Base-by-base conservation (phyloP, 35 echinoderm and acorn worm genomes). In the Stichopus chloronotus region DNA sequence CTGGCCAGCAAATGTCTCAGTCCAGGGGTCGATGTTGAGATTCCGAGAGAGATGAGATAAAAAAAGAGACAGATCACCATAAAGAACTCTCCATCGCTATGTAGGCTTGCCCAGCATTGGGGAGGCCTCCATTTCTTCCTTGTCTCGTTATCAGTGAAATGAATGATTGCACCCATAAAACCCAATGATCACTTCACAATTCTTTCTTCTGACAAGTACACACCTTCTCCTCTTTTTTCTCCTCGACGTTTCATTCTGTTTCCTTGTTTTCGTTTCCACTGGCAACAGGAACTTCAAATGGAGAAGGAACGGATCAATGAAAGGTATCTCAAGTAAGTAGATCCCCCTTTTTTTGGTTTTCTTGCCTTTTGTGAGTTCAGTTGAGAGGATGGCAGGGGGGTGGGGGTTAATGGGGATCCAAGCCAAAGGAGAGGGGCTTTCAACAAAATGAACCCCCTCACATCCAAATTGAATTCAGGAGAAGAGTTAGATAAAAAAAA, bases 171-270 rank as follows among this genome's bases (percentile, higher is more conserved):
- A 25, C 5, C 79, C 79, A 83, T 83, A 83, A 83, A 83, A 83
- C 12, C 79, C 79, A 83, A 83, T 83, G 79, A 83, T 83, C 79
- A 83, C 79, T 83, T 83, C 79, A 83, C 79, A 83, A 83, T 83
- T 83, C 80, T 53, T 83, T 83, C 80, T 56, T n/a, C 55, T 16
- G 43, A 83, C 80, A 83, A 83, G 55, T 53, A 83, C 43, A 83
- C 80, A 83, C 80, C 55, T 5, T 56, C 55, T 83, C 30, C 80
- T 83, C 52, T 57, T 78, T 85, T 43, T 43, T 43, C 30, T 43
- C 30, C 30, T 43, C 30, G 30, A 43, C 30, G 30, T 43, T 43
- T 43, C 30, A 30, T 21, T 30, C 52, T 24, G 78, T 19, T 80
- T 80, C n/a, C 10, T 80, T 10, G 23, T 80, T 80, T 10, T 80